Conservation (phyloP, 2,888 invertebrate species). For the Xylophagus ater region DNA sequence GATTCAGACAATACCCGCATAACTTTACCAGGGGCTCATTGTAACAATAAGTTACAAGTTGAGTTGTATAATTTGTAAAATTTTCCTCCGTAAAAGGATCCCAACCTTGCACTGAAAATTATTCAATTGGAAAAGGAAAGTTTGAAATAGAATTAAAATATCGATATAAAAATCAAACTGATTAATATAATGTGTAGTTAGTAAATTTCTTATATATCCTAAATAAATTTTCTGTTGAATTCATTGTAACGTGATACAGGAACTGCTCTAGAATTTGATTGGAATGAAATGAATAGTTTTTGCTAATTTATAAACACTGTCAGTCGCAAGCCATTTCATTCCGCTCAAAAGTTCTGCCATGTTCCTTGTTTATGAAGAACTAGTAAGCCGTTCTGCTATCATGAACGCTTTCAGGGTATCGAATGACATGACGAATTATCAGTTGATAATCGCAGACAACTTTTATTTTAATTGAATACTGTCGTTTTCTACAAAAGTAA, state of each 20-base stretch:
- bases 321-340: background rate
- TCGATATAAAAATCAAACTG: too few relatives aligned
- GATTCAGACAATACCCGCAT: too few relatives aligned
- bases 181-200: too few relatives aligned
- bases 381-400: conserved; percentile 1
- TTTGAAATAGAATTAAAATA: background rate
- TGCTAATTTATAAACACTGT: background rate
- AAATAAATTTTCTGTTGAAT: background rate
- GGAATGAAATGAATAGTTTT: background rate
- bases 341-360: background rate
- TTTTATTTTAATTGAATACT: conserved; percentile 5
- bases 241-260: background rate
- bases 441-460: background rate
- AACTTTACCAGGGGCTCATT: too few relatives aligned
- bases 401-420: conserved; percentile 2
- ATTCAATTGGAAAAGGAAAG: too few relatives aligned
- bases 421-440: background rate
- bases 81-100: too few relatives aligned
- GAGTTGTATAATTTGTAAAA: too few relatives aligned
- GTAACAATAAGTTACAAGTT: too few relatives aligned
- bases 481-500: conserved; percentile 7
- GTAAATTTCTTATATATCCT: too few relatives aligned
- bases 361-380: background rate
- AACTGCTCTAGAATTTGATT: background rate
- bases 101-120: too few relatives aligned